Conservation (phyloP, 2,797 vertebrate species). For the Bucorvus abyssinicus region DNA sequence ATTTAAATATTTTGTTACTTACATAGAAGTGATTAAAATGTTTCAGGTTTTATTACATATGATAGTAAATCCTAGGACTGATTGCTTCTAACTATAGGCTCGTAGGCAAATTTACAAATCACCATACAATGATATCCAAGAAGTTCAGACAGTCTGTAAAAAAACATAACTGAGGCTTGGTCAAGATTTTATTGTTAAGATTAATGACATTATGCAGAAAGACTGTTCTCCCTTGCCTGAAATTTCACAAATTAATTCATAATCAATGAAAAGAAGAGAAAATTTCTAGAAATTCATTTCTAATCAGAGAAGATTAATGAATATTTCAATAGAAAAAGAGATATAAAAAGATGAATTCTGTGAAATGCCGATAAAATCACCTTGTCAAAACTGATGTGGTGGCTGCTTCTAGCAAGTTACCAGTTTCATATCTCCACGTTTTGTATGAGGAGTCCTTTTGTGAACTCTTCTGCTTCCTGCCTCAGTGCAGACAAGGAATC, state of each 20-base stretch:
- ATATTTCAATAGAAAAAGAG: background rate
- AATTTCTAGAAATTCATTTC: constrained; percentile 24
- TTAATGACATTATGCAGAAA: background rate
- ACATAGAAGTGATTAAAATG: background rate
- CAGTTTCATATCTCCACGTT: background rate
- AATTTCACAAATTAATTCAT: constrained; percentile 25
- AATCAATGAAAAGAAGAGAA: background rate
- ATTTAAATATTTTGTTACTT: background rate
- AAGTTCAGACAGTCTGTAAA: background rate
- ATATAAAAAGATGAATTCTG: background rate
- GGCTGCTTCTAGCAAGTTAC: background rate
- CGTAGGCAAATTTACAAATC: background rate
- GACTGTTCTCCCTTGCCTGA: background rate
- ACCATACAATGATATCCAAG: background rate
- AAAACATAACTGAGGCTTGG: background rate
- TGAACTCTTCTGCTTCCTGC: background rate
- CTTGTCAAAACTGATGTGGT: background rate
- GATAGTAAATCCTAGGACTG: background rate
- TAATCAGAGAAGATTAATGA: background rate
- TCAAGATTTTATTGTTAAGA: background rate
- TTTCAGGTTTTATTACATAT: background rate
- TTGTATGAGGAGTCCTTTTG: background rate
- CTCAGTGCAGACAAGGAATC: background rate
- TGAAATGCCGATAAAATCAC: background rate
- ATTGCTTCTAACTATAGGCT: background rate